Base-by-base conservation (phyloP, 2,888 invertebrate genomes). In the Acrobasis repandana region DNA sequence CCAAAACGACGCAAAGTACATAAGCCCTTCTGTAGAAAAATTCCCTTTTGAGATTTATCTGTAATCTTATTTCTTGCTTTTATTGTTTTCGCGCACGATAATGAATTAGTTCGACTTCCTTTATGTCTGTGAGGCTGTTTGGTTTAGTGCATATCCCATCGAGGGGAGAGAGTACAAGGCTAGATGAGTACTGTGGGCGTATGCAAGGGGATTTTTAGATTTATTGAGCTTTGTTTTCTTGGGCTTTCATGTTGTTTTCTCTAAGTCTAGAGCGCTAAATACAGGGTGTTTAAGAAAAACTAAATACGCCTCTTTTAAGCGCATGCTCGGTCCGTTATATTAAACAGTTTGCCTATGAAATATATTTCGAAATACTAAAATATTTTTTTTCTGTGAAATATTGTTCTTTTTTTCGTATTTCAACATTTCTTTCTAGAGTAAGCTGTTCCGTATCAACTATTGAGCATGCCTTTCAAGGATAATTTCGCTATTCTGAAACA, bases 11-110 rank as follows among this genome's bases (percentile, higher is more conserved):
- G 82, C 76, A 86, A 87, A 87, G 83, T 76, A 85, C 85, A 84
- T 88, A 88, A 87, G 86, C 84, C 75, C 70, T 72, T 70, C 69
- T 76, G 76, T 81, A 84, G 80, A 87, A 87, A 86, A 87, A 88
- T 80, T 85, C 80, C 80, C 84, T 84, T 83, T 83, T 76, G 28
- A 82, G 87, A 84, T 88, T 86, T 84, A 85, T 82, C 76, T 77
- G 84, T 87, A 86, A 88, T 87, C 85, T 83, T 77, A 76, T 83
- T 84, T 84, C 81, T 83, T 80, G 80, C 79, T 84, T 86, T 86
- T 85, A 87, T 88, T 89, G 85, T 88, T 86, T 77, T 80, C 72
- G 78, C 74, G 73, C 76, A 79, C 82, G 79, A 82, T 85, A 83
- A 86, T 86, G 86, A 88, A 87, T 87, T 86, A 85, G 83, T 72